Evolutionary conservation across 2,888 invertebrate species (phyloP).

Genomic region (Eumacrocentrus americanus): DNA sequence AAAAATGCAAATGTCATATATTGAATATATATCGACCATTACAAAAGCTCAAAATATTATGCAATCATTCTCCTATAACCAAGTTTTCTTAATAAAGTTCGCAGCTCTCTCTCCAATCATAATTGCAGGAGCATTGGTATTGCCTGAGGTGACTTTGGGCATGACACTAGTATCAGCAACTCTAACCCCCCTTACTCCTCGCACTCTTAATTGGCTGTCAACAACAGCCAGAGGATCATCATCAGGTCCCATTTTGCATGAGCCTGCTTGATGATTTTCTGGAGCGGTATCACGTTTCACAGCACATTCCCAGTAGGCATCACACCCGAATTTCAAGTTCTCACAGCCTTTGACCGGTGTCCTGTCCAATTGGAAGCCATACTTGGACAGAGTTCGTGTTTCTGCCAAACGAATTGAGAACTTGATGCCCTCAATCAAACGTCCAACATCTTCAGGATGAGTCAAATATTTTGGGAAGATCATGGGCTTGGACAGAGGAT

Average conservation of each 20-base stretch:
- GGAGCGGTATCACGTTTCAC: conserved; percentile 67
- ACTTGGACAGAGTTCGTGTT: conserved; percentile 70
- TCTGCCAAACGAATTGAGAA: conserved; percentile 75
- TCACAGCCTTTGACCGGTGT: conserved; percentile 79
- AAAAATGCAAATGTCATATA: too few relatives aligned
- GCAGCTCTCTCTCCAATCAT: conserved; percentile 67
- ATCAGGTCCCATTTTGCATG: conserved; percentile 69
- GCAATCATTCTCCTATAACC: conserved; percentile 40
- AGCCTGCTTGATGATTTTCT: conserved; percentile 72
- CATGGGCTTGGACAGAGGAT: conserved; percentile 82
- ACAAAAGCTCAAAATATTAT: neutral
- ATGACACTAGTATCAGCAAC: conserved; percentile 67
- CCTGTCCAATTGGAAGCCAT: conserved; percentile 77
- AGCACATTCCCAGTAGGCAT: conserved; percentile 70
- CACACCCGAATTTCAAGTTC: conserved; percentile 72
- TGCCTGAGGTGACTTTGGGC: conserved; percentile 65
- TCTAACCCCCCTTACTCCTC: conserved; percentile 63
- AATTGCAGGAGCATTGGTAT: conserved; percentile 65
- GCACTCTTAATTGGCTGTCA: conserved; percentile 63
- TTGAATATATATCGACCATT: too few relatives aligned
- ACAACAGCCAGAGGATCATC: conserved; percentile 68
- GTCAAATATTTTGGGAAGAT: conserved; percentile 84
- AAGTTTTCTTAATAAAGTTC: conserved; percentile 62
- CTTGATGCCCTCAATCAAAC: conserved; percentile 82
- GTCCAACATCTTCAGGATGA: conserved; percentile 79